phyloP scores from a whole-genome alignment of 2,797 vertebrate genomes.

The Sebastes aleutianus region DNA sequence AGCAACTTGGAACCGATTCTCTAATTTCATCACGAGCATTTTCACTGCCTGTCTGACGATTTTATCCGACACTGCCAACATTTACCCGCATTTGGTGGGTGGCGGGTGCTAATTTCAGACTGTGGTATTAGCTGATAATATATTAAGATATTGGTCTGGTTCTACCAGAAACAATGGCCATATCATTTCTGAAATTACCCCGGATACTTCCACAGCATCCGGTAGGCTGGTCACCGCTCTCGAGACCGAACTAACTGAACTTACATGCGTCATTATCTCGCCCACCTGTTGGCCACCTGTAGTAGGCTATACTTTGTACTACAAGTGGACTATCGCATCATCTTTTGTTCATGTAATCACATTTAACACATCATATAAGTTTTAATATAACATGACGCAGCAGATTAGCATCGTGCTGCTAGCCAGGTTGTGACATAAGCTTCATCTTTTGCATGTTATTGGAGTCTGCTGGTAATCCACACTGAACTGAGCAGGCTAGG shows the following conservation, averaged over 20 bases:
- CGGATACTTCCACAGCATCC: background rate
- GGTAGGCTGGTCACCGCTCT: no score
- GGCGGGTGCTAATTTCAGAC: no score
- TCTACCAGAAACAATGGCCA: background rate
- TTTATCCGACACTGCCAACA: no score
- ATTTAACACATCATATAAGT: background rate
- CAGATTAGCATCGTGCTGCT: conserved; percentile 2
- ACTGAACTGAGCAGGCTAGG: conserved; percentile 3
- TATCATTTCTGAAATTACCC: background rate
- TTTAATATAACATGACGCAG: conserved; percentile 15
- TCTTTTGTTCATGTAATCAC: background rate
- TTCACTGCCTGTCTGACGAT: no score
- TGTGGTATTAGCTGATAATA: background rate
- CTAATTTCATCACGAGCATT: no score
- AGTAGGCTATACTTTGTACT: background rate
- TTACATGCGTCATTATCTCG: background rate
- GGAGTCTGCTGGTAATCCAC: conserved; percentile 41
- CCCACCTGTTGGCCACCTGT: background rate
- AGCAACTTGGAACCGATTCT: no score
- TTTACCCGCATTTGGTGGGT: no score
- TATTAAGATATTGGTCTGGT: background rate
- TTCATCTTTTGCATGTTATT: conserved; percentile 41
- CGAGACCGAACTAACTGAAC: background rate
- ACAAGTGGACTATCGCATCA: background rate
- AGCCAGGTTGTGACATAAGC: conserved; percentile 8